These are phyloP conservation scores for Deroplatys truncata DNA, from an alignment of 2,888 invertebrate species.

Conservation along the genomic window DNA sequence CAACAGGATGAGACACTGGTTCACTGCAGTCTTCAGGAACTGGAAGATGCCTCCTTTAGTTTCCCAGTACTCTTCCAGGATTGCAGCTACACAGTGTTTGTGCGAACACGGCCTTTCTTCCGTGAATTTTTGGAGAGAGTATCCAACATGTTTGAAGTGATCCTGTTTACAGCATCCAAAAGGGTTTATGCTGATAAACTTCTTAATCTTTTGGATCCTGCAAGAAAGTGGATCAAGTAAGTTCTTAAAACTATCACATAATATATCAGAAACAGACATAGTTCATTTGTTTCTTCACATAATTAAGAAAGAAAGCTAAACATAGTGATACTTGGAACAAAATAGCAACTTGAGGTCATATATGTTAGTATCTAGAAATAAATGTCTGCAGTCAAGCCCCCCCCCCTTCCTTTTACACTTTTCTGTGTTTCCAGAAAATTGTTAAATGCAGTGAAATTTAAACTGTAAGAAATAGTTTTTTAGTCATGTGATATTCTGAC, in stretches of 20 bases:
- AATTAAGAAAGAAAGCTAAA: neutral
- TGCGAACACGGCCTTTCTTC: conserved; percentile 86
- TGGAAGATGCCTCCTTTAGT: conserved; percentile 88
- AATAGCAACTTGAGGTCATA: neutral
- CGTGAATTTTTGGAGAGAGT: conserved; percentile 88
- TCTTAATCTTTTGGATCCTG: conserved; percentile 85
- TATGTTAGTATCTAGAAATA: no score
- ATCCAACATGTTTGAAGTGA: conserved; percentile 84
- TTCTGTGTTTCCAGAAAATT: no score
- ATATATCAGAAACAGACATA: conserved; percentile 5
- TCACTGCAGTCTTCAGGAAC: conserved; percentile 87
- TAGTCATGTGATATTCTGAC: no score
- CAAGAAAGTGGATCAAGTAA: conserved; percentile 81
- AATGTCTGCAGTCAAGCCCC: no score
- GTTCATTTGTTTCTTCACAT: neutral
- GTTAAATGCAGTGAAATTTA: no score
- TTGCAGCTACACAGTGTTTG: conserved; percentile 81
- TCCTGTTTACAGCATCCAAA: conserved; percentile 93
- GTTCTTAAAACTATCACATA: conserved; percentile 32
- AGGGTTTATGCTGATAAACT: conserved; percentile 92
- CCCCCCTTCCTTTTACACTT: no score
- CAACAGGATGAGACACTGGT: conserved; percentile 90
- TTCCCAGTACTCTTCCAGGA: conserved; percentile 86
- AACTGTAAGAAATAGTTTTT: no score
- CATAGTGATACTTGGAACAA: neutral